Evolutionary conservation across 2,888 invertebrate genomes (phyloP).

Genomic region (Lochmaea capreae): DNA sequence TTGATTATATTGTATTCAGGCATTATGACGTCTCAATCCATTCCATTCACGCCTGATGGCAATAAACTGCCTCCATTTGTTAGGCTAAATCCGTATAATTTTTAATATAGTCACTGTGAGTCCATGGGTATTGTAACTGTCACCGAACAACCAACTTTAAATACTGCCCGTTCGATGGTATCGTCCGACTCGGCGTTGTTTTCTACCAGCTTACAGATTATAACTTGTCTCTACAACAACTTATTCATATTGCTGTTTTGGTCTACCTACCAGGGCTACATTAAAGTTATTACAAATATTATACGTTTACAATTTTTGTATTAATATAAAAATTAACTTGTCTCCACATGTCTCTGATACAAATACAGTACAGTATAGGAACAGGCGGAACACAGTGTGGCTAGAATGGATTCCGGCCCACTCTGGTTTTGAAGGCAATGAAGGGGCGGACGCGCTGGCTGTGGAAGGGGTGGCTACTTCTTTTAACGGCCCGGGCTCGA

Average conservation of each 20-base stretch:
- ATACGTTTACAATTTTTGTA: too few species aligned
- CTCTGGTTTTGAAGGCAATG: too few species aligned
- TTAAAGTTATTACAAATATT: neutral
- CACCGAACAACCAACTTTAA: conserved; percentile 52
- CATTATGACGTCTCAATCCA: conserved; percentile 55
- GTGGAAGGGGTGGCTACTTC: too few species aligned
- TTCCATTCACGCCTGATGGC: conserved; percentile 51
- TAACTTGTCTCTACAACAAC: conserved; percentile 54
- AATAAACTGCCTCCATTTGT: conserved; percentile 53
- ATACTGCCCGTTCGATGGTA: conserved; percentile 53
- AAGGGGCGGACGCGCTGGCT: too few species aligned
- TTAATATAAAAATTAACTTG: too few species aligned
- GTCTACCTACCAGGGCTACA: conserved; percentile 10
- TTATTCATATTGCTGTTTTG: conserved; percentile 51
- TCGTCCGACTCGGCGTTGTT: conserved; percentile 49
- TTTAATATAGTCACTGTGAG: conserved; percentile 57
- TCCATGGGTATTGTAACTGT: conserved; percentile 56
- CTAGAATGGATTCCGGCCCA: too few species aligned
- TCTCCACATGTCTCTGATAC: too few species aligned
- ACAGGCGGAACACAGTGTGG: too few species aligned
- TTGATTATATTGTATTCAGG: conserved; percentile 58
- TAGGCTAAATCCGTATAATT: conserved; percentile 56
- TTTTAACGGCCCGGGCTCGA: too few species aligned
- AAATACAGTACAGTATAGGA: too few species aligned
- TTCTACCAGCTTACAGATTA: conserved; percentile 55